A percentile compares a stretch with the other conserved stretches of the same genome.
Evolutionary conservation across 2,797 vertebrate genomes (phyloP).

Genomic region (Myotis planiceps): DNA sequence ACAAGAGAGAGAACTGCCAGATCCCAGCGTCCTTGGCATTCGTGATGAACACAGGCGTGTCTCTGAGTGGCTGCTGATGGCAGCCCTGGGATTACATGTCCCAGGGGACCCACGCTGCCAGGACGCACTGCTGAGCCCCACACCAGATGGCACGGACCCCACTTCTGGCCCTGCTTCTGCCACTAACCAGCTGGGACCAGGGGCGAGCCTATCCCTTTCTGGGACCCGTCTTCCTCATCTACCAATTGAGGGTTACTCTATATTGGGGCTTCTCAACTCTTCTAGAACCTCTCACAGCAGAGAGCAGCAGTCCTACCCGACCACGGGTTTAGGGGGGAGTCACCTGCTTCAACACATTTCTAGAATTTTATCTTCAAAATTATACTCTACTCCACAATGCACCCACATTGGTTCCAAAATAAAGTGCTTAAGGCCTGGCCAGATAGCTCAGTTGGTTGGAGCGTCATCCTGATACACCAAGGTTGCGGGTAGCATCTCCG

Average conservation of each 20-base stretch:
- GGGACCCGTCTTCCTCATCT: not conserved
- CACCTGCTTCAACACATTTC: not conserved
- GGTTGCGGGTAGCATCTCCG: not conserved
- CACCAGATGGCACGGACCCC: not conserved
- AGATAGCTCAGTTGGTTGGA: not conserved
- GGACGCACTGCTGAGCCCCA: accelerated
- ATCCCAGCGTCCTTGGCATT: not conserved
- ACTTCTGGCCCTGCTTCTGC: not conserved
- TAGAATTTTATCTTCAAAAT: not conserved
- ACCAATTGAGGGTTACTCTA: not conserved
- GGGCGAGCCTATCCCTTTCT: not conserved
- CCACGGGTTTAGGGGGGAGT: not conserved
- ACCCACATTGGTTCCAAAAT: not conserved
- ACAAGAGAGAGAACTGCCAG: too few species aligned
- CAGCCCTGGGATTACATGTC: not conserved
- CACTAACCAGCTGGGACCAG: not conserved
- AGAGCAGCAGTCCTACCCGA: not conserved
- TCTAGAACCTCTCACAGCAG: not conserved
- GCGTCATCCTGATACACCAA: not conserved
- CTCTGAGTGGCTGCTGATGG: not conserved
- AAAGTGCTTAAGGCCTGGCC: not conserved
- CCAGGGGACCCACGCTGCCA: not conserved
- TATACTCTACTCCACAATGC: not conserved
- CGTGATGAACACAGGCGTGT: too few species aligned
- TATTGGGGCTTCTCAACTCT: not conserved